Evolutionary conservation across 2,888 invertebrate genomes (phyloP), one percentile per base, ranked within the genome.

Genomic region (Capitulum mitella): DNA sequence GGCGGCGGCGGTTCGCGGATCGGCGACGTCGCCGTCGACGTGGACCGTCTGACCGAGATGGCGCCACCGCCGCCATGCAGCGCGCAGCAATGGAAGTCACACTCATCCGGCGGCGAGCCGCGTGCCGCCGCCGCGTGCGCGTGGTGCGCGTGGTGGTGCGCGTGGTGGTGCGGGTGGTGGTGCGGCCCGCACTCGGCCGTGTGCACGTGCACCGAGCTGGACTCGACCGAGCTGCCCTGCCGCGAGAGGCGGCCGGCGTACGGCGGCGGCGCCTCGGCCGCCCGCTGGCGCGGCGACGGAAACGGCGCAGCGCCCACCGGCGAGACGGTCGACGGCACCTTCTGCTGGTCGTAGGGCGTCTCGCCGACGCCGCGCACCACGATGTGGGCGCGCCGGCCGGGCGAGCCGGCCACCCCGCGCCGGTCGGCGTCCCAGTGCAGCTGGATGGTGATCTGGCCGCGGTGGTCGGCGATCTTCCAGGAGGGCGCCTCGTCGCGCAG

Each of bases 381-480:
- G 34, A 79, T 48, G 78, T 51, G 43, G 26, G 78, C 51, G 48
- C 79, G 81, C 79, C 80, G 81, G 80, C 80, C 78, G 79, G 81
- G 54, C 78, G 80, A 19, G 58, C 22, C n/a, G n/a, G 6, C 29
- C 51, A 16, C 19, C 46, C 22, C 58, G 75, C 78, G 12, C 58
- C 64, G n/a, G 64, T 40, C 37, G 70, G 77, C 46, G 76, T 96
- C 96, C 96, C 96, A 96, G 88, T 96, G 95, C 87, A 96, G 89
- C 86, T 96, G 95, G 89, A 96, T 95, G 85, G 96, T 96, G 89
- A 96, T 94, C 87, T 95, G 92, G 87, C 95, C 96, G 89, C 95
- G 94, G 91, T 95, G 95, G 91, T 96, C 96, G 95, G 95, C 95
- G 89, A 96, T 95, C 89, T 96, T 96, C 96, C 96, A 96, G 88